Evolutionary conservation across 2,797 vertebrate genomes (phyloP).

Genomic region (Phoebastria nigripes): DNA sequence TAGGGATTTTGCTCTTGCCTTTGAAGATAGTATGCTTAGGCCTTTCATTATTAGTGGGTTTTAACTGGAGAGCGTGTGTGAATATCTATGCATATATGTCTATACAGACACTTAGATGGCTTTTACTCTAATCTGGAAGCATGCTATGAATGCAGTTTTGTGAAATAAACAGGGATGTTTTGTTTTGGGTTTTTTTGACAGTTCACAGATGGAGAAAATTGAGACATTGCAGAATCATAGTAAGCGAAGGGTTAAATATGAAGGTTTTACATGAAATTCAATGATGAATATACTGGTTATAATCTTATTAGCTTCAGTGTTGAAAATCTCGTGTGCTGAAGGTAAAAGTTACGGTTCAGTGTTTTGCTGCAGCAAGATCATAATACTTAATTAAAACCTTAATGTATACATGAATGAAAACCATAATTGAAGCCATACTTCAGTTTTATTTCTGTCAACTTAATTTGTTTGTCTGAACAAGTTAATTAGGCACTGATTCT

Average conservation of each 20-base stretch:
- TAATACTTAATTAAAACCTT: neutral
- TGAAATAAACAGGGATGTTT: neutral
- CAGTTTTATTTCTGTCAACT: neutral
- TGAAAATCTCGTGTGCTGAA: neutral
- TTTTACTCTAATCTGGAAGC: neutral
- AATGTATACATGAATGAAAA: neutral
- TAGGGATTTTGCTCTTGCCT: neutral
- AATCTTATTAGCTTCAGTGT: neutral
- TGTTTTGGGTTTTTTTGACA: neutral
- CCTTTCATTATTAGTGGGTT: neutral
- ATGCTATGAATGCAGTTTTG: neutral
- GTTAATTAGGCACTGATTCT: neutral
- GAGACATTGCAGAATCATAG: neutral
- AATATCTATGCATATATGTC: neutral
- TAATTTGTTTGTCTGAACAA: neutral
- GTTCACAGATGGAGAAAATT: neutral
- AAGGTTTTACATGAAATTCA: neutral
- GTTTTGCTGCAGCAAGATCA: neutral
- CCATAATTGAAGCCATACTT: neutral
- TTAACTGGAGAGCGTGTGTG: neutral
- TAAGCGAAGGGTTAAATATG: neutral
- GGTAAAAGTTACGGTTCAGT: neutral
- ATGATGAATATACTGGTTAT: neutral
- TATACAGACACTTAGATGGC: neutral
- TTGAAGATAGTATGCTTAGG: neutral